Evolutionary conservation across 2,888 invertebrate species (phyloP).

Genomic region (Choreutis nemorana): DNA sequence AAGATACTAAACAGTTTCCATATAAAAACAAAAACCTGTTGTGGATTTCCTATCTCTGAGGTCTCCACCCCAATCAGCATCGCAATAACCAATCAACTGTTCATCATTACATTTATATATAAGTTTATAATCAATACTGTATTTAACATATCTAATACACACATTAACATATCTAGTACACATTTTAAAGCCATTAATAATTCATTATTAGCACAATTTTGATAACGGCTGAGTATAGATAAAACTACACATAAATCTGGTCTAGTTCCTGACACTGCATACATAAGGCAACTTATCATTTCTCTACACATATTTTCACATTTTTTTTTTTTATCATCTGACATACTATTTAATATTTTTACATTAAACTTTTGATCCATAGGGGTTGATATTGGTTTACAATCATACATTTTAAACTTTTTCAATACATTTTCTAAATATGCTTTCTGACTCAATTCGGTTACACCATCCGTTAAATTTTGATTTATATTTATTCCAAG

Average conservation of each 20-base stretch:
- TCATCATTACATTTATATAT: constrained; percentile 12
- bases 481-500: no score
- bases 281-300: neutral
- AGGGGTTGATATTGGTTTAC: no score
- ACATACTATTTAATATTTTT: no score
- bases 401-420: no score
- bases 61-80: constrained; percentile 16
- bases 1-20: constrained; percentile 12
- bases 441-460: no score
- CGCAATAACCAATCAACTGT: constrained; percentile 11
- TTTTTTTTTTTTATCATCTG: no score
- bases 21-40: constrained; percentile 12
- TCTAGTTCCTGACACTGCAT: neutral
- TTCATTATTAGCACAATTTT: constrained; percentile 4
- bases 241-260: no score
- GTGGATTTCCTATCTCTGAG: constrained; percentile 14
- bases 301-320: no score
- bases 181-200: constrained; percentile 3
- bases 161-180: constrained; percentile 5
- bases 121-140: constrained; percentile 9
- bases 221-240: no score
- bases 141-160: constrained; percentile 10
- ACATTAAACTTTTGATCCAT: no score
- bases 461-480: no score
- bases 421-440: no score